These are phyloP conservation scores for Psilanteris sp. DNA, from an alignment of 1,140 invertebrate genomes.

Conservation along the genomic window DNA sequence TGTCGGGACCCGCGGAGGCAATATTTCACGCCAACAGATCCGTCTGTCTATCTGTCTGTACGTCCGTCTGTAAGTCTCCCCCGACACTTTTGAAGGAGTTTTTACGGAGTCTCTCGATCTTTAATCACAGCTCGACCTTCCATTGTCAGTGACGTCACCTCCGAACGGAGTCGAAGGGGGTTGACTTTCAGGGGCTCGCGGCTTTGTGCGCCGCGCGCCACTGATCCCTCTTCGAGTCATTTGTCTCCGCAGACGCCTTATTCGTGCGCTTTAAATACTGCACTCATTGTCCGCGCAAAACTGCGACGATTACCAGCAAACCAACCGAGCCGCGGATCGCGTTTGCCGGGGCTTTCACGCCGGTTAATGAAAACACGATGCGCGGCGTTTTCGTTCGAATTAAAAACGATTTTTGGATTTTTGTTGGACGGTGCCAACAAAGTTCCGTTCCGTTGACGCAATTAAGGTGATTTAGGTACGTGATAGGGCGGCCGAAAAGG, in stretches of 20 bases:
- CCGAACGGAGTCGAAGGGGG: conserved; percentile 67
- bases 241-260: conserved; percentile 72
- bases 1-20: conserved; percentile 72
- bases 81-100: conserved; percentile 75
- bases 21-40: conserved; percentile 66
- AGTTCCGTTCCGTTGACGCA: no score
- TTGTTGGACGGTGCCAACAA: no score
- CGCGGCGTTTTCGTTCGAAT: no score
- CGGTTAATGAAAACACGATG: no score
- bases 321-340: conserved; percentile 1
- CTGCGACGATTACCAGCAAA: conserved; percentile 7
- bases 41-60: conserved; percentile 59
- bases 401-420: no score
- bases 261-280: conserved; percentile 58
- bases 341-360: no score
- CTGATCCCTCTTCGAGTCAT: conserved; percentile 76
- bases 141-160: conserved; percentile 79
- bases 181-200: conserved; percentile 64
- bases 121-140: conserved; percentile 79
- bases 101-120: conserved; percentile 78
- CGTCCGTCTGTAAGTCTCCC: conserved; percentile 35
- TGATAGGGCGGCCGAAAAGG: no score
- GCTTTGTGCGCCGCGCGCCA: conserved; percentile 71
- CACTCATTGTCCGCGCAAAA: conserved; percentile 26
- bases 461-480: no score